These are phyloP conservation scores for Fragum fragum DNA, from an alignment of 2,888 invertebrate species.

Conservation along the genomic window DNA sequence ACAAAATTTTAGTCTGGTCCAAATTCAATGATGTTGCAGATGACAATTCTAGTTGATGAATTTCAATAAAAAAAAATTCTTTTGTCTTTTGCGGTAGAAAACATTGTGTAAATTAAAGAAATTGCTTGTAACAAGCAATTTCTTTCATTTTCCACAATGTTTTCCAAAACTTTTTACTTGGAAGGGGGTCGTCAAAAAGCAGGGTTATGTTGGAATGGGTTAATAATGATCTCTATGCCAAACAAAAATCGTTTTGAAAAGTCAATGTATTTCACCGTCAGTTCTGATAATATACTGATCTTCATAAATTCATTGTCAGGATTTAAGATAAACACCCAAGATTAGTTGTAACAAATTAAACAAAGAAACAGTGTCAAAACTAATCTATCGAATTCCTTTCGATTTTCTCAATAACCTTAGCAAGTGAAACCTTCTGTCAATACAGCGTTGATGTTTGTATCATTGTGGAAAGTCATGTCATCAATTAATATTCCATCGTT, in stretches of 20 bases:
- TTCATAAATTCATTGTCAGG: background rate
- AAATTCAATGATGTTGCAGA: too few species aligned
- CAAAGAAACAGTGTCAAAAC: conserved; percentile 30
- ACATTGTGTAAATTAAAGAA: too few species aligned
- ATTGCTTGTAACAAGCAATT: too few species aligned
- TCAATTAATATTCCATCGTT: conserved; percentile 47
- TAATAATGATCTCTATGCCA: too few species aligned
- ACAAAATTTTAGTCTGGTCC: too few species aligned
- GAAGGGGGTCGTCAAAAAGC: too few species aligned
- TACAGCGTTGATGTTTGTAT: conserved; percentile 41
- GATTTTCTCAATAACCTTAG: conserved; percentile 33
- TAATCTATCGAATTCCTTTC: conserved; percentile 43
- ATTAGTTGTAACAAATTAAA: conserved; percentile 20
- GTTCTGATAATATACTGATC: background rate
- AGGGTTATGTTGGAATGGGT: too few species aligned
- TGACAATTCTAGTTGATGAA: too few species aligned
- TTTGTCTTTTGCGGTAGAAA: too few species aligned
- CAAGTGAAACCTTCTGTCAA: conserved; percentile 58
- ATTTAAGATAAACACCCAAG: background rate
- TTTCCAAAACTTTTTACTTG: too few species aligned
- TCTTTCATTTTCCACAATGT: too few species aligned
- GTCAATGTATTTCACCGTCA: background rate
- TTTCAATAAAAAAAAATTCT: too few species aligned
- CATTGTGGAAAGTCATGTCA: conserved; percentile 52
- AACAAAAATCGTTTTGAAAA: background rate